Evolutionary conservation across 2,888 invertebrate species (phyloP), one percentile per base, ranked within the genome.

Genomic region (Toxonevra muliebris): DNA sequence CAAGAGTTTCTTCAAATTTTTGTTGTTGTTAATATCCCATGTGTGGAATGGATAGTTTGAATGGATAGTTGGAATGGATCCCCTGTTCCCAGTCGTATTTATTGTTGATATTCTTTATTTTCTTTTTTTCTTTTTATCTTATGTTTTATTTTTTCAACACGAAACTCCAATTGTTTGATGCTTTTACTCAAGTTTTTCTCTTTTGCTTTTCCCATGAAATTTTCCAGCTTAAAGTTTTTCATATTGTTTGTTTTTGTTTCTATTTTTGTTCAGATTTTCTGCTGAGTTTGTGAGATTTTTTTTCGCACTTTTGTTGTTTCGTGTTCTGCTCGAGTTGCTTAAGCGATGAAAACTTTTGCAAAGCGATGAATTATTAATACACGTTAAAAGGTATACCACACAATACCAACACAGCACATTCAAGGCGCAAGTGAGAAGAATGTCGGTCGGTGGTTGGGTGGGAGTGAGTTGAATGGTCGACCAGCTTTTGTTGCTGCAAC

Each of bases 321-420:
- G 59, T 65, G 65, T 67, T 65, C 8, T 52, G 53, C 69, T 61
- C 12, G 65, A 67, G 57, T 55, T 70, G 70, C 73, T 71, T 74
- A 71, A 75, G 77, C 76, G 80, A 76, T 75, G 81, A 76, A 80
- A 80, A 76, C 76, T 76, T 78, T 76, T 59, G 68, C 64, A 79
- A 76, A 77, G 75, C 75, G 76, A 78, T 81, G 78, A 81, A 81
- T 81, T 82, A 80, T 81, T 82, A 81, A 81, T 82, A 75, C 72
- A 74, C 76, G 76, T 76, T 80, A 80, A 77, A 80, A 80, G 80
- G 79, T 78, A 74, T 61, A 73, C 71, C 75, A 76, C 75, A 80
- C n/a, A 2, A 13, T 5, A 15, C n/a, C 7, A 3, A 19, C 30
- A n/a, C 13, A 20, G 57, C 30, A 20, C 30, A 40, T 30, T n/a